These are phyloP conservation scores for Sebastes wilsoni DNA, from an alignment of 2,797 vertebrate species.

Conservation along the genomic window DNA sequence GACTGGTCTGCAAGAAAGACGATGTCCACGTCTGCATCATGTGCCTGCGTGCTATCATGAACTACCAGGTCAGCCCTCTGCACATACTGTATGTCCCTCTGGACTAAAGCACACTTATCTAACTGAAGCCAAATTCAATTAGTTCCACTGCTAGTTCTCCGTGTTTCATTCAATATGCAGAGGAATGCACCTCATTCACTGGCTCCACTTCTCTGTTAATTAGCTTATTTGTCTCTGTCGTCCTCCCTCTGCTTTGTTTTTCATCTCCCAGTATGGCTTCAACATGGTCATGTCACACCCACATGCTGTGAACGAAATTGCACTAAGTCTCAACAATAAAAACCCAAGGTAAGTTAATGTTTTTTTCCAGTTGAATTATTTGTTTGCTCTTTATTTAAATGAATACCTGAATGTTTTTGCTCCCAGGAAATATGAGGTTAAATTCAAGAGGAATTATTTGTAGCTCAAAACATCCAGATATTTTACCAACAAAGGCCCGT, in stretches of 20 bases:
- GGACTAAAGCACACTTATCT: constrained; percentile 17
- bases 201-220: constrained; percentile 34
- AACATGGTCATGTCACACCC: constrained; percentile 99
- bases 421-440: neutral
- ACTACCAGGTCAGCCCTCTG: constrained; percentile 91
- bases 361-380: neutral
- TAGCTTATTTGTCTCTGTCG: constrained; percentile 43
- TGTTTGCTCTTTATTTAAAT: neutral
- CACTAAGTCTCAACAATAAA: constrained; percentile 98
- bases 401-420: neutral
- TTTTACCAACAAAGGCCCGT: neutral
- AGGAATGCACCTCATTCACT: constrained; percentile 34
- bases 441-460: neutral
- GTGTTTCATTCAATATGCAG: constrained; percentile 54
- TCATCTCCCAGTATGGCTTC: constrained; percentile 91
- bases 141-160: constrained; percentile 18
- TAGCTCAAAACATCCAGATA: neutral
- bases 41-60: constrained; percentile 98
- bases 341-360: constrained; percentile 88
- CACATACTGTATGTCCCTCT: neutral
- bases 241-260: constrained; percentile 36
- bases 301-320: constrained; percentile 98
- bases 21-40: constrained; percentile 99
- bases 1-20: constrained; percentile 95
- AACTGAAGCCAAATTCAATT: constrained; percentile 46